A percentile compares a stretch with the other conserved stretches of the same genome.
phyloP scores from a whole-genome alignment of 2,797 vertebrate genomes.

The Rhinophrynus dorsalis region DNA sequence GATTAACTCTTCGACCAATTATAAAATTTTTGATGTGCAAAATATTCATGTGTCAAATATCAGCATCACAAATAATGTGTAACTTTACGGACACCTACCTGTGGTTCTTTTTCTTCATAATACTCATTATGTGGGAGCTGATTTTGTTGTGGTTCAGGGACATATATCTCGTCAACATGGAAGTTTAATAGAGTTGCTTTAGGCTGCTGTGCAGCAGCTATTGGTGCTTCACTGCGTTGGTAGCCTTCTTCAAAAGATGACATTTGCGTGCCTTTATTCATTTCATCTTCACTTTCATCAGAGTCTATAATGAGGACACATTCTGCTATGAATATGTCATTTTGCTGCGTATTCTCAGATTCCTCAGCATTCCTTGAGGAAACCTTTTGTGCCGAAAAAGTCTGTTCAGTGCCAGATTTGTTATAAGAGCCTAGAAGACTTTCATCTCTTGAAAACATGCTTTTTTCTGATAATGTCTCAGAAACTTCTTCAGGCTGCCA shows the following conservation, averaged over 20 bases:
- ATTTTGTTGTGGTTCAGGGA: conserved; percentile 10
- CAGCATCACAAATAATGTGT: not conserved
- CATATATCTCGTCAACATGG: conserved; percentile 8
- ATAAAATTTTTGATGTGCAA: too few species aligned
- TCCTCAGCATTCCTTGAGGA: conserved; percentile 49
- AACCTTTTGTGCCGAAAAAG: not conserved
- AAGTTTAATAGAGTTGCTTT: conserved; percentile 29
- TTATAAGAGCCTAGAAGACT: not conserved
- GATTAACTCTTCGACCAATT: too few species aligned
- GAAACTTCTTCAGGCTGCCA: not conserved
- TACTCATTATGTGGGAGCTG: conserved; percentile 14
- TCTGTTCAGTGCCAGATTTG: not conserved
- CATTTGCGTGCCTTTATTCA: conserved; percentile 37
- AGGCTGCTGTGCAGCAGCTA: conserved; percentile 54
- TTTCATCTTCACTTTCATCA: conserved; percentile 69
- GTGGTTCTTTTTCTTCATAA: conserved; percentile 53
- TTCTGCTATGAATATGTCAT: conserved; percentile 80
- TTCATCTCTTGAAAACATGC: not conserved
- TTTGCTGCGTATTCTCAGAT: conserved; percentile 69
- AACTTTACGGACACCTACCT: conserved; percentile 68
- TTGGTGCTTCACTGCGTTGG: conserved; percentile 33
- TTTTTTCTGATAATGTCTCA: not conserved
- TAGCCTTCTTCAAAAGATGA: conserved; percentile 5
- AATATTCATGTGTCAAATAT: too few species aligned
- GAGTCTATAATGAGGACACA: conserved; percentile 78